These are phyloP conservation scores for Neoarius graeffei DNA, from an alignment of 2,113 vertebrate species.

Conservation along the genomic window DNA sequence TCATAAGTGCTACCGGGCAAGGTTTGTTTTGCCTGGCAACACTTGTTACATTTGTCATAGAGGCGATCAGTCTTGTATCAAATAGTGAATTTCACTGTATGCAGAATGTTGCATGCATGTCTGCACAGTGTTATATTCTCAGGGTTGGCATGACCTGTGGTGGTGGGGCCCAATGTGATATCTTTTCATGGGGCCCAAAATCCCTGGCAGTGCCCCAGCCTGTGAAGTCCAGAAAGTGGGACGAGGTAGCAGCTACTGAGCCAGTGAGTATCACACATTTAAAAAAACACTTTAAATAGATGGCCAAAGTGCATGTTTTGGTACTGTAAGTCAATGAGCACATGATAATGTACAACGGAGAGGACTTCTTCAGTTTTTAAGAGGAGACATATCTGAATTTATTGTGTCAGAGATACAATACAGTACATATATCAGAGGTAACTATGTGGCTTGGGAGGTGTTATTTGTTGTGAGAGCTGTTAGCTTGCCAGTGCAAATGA, in stretches of 20 bases:
- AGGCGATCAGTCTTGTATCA: too few species aligned
- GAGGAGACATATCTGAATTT: not conserved
- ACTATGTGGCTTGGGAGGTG: not conserved
- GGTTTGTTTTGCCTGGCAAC: too few species aligned
- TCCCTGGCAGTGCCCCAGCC: too few species aligned
- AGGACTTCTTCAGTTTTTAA: not conserved
- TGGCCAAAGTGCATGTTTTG: not conserved
- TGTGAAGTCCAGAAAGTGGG: not conserved
- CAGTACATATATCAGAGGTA: not conserved
- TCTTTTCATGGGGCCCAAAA: too few species aligned
- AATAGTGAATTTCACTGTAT: too few species aligned
- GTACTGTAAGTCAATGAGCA: not conserved
- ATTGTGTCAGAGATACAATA: not conserved
- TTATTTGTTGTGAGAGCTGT: not conserved
- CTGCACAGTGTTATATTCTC: too few species aligned
- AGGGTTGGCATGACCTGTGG: too few species aligned
- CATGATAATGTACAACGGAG: not conserved
- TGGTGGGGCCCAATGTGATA: too few species aligned
- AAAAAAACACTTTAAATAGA: not conserved
- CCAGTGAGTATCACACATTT: not conserved
- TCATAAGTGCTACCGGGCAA: too few species aligned
- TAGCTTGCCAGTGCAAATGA: not conserved
- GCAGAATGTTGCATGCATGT: too few species aligned
- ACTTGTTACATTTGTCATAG: too few species aligned
- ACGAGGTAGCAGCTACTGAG: not conserved